Percentiles rank a stretch among this genome's conserved stretches.
Conservation (phyloP, 2,888 invertebrate genomes). For the Xylocampa areola region DNA sequence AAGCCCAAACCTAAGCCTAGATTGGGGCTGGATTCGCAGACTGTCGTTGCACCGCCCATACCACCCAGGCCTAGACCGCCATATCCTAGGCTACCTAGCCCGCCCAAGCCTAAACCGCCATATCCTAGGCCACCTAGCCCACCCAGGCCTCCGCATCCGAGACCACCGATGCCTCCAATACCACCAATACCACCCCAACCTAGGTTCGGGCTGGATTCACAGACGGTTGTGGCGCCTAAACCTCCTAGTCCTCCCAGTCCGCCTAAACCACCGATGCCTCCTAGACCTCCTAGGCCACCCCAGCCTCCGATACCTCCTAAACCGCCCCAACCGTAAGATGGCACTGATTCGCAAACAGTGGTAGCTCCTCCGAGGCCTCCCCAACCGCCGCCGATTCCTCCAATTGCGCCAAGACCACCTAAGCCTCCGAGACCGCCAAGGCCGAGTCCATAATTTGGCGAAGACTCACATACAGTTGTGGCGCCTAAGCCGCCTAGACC, state of each 20-base stretch:
- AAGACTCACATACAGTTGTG: too few species aligned
- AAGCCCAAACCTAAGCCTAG: conserved; percentile 26
- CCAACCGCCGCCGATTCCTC: too few species aligned
- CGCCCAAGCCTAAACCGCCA: conserved; percentile 29
- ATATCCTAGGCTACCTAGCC: conserved; percentile 9
- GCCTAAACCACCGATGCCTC: background rate
- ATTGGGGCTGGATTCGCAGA: conserved; percentile 51
- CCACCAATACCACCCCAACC: background rate
- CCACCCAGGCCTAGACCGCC: conserved; percentile 10
- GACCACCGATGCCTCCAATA: background rate
- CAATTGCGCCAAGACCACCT: too few species aligned
- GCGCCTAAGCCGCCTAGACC: conserved; percentile 16
- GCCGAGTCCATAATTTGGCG: too few species aligned
- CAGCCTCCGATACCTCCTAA: conserved; percentile 25
- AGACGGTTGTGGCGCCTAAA: background rate
- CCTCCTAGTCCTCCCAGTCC: conserved; percentile 30
- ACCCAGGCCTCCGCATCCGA: conserved; percentile 2
- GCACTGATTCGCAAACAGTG: too few species aligned
- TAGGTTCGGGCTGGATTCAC: conserved; percentile 2
- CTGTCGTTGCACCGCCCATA: conserved; percentile 28
- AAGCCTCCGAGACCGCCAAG: too few species aligned
- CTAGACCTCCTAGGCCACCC: conserved; percentile 3
- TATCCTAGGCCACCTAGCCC: conserved; percentile 19
- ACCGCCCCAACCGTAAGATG: background rate
- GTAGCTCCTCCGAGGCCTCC: too few species aligned